Conservation (phyloP, 2,113 vertebrate genomes). For the Otus sunia region DNA sequence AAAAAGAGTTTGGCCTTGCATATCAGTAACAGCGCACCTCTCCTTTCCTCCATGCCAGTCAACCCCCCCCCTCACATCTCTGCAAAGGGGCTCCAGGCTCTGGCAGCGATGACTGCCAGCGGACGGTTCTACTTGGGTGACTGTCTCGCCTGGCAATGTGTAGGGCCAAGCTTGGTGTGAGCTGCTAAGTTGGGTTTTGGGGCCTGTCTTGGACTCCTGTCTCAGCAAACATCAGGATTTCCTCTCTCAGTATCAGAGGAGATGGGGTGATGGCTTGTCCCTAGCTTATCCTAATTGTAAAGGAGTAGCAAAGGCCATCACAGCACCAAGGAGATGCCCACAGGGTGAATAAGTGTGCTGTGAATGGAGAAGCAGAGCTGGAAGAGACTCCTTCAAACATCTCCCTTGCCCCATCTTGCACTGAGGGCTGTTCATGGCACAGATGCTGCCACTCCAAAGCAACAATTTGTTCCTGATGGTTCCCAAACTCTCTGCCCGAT, state of each 20-base stretch:
- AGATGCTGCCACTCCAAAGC: neutral
- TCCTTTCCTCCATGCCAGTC: neutral
- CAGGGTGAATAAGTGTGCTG: neutral
- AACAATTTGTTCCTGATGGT: accelerated
- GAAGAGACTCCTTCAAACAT: neutral
- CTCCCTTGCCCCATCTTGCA: neutral
- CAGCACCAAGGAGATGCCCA: neutral
- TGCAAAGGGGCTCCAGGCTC: neutral
- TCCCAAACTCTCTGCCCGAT: neutral
- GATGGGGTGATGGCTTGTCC: neutral
- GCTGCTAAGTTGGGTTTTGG: neutral
- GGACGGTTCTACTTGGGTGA: neutral
- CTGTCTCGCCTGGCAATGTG: neutral
- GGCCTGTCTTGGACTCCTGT: neutral
- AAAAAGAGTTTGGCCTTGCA: neutral
- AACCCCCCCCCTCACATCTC: neutral
- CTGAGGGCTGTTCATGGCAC: accelerated
- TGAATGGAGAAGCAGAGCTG: neutral
- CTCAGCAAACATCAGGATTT: neutral
- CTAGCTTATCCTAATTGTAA: neutral
- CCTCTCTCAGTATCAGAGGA: neutral
- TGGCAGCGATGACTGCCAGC: neutral
- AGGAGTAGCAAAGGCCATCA: neutral
- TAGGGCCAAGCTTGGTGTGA: neutral
- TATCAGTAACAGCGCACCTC: neutral